A percentile compares a stretch with the other conserved stretches of the same genome.
Evolutionary conservation across 2,888 invertebrate genomes (phyloP).

Genomic region (Leucoptera coffeella): DNA sequence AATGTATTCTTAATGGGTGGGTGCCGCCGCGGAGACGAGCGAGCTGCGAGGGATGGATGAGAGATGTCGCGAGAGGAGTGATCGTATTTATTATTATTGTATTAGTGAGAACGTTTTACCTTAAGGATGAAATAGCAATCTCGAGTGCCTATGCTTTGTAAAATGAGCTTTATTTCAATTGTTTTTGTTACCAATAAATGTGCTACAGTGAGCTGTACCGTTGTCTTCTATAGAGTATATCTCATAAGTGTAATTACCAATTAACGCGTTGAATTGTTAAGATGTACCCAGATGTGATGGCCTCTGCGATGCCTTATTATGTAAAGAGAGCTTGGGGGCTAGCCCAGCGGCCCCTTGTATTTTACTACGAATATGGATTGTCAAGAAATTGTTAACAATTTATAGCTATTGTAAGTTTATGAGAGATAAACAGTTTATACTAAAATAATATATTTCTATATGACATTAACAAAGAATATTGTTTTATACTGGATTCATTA

Average conservation of each 20-base stretch:
- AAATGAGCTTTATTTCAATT: slow-evolving; percentile 46
- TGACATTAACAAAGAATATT: slow-evolving; percentile 52
- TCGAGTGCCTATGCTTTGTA: slow-evolving; percentile 55
- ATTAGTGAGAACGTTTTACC: slow-evolving; percentile 45
- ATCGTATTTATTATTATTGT: slow-evolving; percentile 52
- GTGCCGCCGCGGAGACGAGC: too few relatives aligned
- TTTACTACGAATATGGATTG: slow-evolving; percentile 43
- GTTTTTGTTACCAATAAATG: slow-evolving; percentile 51
- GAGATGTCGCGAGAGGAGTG: slow-evolving; percentile 18
- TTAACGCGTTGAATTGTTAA: slow-evolving; percentile 52
- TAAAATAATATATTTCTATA: slow-evolving; percentile 53
- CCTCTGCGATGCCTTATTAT: too few relatives aligned
- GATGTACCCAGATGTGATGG: too few relatives aligned
- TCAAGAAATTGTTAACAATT: slow-evolving; percentile 46
- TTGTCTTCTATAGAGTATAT: slow-evolving; percentile 43
- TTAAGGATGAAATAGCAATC: slow-evolving; percentile 47
- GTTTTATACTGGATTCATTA: slow-evolving; percentile 50
- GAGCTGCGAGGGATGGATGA: too few relatives aligned
- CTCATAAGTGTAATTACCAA: slow-evolving; percentile 42
- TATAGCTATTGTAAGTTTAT: slow-evolving; percentile 51
- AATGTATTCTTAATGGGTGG: too few relatives aligned
- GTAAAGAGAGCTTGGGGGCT: slow-evolving; percentile 14
- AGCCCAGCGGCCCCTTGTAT: too few relatives aligned
- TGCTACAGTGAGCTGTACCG: slow-evolving; percentile 44
- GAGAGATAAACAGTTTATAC: slow-evolving; percentile 43